Conservation (phyloP, 2,113 vertebrate genomes). For the Urocolius indicus region DNA sequence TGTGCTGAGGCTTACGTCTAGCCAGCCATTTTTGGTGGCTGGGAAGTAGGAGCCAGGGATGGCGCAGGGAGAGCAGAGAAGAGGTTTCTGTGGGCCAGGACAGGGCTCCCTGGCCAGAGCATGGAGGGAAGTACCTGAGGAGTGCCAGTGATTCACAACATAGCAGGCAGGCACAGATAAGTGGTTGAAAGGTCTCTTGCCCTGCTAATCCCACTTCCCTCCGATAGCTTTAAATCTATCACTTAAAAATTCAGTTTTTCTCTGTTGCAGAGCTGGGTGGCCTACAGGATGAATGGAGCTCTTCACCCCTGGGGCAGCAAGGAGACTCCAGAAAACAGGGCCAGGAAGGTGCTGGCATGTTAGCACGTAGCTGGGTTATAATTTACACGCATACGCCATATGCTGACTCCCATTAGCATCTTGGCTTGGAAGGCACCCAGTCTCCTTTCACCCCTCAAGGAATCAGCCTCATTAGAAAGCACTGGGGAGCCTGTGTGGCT, state of each 20-base stretch:
- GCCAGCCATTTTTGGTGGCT: not conserved
- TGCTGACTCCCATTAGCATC: constrained; percentile 43
- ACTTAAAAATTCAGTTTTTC: constrained; percentile 71
- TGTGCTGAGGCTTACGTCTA: not conserved
- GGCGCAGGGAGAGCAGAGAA: not conserved
- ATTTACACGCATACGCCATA: constrained; percentile 14
- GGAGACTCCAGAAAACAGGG: constrained; percentile 31
- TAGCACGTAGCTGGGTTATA: constrained; percentile 52
- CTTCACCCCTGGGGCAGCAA: constrained; percentile 58
- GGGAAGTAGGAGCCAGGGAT: not conserved
- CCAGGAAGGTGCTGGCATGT: constrained; percentile 60
- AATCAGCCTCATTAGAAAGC: constrained; percentile 13
- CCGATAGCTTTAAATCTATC: constrained; percentile 73
- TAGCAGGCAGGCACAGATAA: constrained; percentile 46
- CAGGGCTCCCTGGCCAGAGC: not conserved
- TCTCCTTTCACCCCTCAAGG: constrained; percentile 43
- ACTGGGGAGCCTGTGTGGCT: not conserved
- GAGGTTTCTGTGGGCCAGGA: not conserved
- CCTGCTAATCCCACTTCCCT: constrained; percentile 67
- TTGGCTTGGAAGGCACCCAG: constrained; percentile 2
- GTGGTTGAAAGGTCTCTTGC: constrained; percentile 57
- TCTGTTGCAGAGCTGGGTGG: constrained; percentile 66
- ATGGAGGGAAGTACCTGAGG: not conserved
- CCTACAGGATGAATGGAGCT: constrained; percentile 65
- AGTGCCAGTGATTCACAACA: constrained; percentile 27